A percentile compares a stretch with the other conserved stretches of the same genome.
phyloP scores from a whole-genome alignment of 2,888 invertebrate species.

The Chrysolina americana region DNA sequence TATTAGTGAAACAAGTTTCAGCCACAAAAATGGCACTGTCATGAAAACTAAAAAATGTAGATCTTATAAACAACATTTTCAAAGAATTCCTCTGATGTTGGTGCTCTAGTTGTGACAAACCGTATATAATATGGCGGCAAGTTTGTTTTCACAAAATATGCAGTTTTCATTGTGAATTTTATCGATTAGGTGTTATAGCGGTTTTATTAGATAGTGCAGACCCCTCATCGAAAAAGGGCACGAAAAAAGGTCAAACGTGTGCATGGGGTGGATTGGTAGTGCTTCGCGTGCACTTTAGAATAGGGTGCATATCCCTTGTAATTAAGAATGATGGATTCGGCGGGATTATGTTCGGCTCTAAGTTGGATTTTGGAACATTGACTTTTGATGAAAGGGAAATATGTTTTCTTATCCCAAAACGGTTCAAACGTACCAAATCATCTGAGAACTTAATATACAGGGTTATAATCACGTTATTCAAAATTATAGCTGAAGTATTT shows the following conservation, averaged over 20 bases:
- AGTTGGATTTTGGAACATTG: slow-evolving; percentile 7
- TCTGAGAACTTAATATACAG: too few relatives aligned
- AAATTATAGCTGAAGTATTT: too few relatives aligned
- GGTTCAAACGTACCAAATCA: background rate
- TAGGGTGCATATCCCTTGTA: slow-evolving; percentile 30
- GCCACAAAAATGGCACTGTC: too few relatives aligned
- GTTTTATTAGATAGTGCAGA: slow-evolving; percentile 21
- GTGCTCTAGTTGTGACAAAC: background rate
- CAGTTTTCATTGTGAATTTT: slow-evolving; percentile 7
- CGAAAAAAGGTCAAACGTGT: slow-evolving; percentile 27
- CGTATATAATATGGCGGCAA: background rate
- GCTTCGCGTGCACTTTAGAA: slow-evolving; percentile 23
- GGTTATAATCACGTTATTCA: too few relatives aligned
- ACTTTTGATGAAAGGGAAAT: slow-evolving; percentile 1
- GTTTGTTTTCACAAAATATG: background rate
- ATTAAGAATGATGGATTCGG: slow-evolving; percentile 24
- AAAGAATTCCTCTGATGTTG: too few relatives aligned
- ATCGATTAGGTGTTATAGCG: slow-evolving; percentile 17
- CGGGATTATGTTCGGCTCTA: background rate
- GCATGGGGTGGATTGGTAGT: slow-evolving; percentile 27
- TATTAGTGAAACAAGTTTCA: too few relatives aligned
- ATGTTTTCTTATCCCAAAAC: background rate
- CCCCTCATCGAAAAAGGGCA: slow-evolving; percentile 23
- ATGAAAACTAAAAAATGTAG: too few relatives aligned
- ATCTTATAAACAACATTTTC: too few relatives aligned